Conservation (phyloP, 2,113 vertebrate species). For the Alligator sinensis region DNA sequence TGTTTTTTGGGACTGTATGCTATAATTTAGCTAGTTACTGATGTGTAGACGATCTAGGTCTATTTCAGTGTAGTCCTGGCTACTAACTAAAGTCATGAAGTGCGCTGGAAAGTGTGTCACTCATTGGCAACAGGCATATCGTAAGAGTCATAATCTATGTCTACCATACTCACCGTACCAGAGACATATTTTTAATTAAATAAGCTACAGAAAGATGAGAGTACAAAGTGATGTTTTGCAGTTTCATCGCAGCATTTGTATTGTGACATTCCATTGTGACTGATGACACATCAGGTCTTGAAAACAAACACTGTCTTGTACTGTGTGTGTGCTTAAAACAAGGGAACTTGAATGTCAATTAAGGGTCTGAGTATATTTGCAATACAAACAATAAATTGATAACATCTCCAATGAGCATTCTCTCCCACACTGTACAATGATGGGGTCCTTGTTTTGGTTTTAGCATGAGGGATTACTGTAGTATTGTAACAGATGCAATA, state of each 20-base stretch:
- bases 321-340: neutral
- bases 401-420: neutral
- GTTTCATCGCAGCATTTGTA: neutral
- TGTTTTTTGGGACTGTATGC: neutral
- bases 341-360: neutral
- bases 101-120: accelerated
- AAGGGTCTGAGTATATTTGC: neutral
- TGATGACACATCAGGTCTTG: neutral
- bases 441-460: neutral
- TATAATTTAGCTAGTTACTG: neutral
- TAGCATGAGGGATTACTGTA: neutral
- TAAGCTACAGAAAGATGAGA: neutral
- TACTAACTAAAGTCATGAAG: neutral
- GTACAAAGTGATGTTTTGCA: neutral
- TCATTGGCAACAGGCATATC: neutral
- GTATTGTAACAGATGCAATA: neutral
- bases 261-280: neutral
- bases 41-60: accelerated
- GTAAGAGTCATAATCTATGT: neutral
- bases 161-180: accelerated
- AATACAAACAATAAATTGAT: neutral
- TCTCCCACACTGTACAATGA: neutral
- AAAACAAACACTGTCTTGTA: neutral
- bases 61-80: neutral
- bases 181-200: neutral